These are phyloP conservation scores for Philereme vetulata DNA, from an alignment of 2,888 invertebrate genomes.

Conservation along the genomic window DNA sequence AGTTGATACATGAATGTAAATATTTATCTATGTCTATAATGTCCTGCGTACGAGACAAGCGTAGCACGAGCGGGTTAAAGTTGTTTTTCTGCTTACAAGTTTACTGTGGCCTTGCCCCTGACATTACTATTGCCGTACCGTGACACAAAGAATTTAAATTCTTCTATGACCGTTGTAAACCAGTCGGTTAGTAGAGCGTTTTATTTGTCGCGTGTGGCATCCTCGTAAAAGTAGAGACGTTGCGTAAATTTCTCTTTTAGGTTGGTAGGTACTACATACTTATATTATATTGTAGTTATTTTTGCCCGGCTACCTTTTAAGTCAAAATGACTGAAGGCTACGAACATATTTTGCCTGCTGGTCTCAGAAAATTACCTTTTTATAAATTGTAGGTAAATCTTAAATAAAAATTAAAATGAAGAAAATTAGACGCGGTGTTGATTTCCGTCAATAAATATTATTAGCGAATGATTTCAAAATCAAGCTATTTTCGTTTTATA, in stretches of 20 bases:
- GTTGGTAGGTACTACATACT: no score
- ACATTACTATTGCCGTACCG: slow-evolving; percentile 23
- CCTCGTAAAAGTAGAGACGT: slow-evolving; percentile 34
- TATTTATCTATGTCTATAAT: no score
- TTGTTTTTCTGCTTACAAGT: slow-evolving; percentile 8
- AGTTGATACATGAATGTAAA: no score
- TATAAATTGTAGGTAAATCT: no score
- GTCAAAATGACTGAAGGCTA: no score
- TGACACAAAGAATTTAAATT: slow-evolving; percentile 42
- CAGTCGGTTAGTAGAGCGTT: slow-evolving; percentile 36
- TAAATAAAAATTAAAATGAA: no score
- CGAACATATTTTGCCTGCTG: no score
- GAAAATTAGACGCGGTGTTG: no score
- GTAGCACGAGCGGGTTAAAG: background rate
- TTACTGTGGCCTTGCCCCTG: slow-evolving; percentile 20
- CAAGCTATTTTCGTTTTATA: slow-evolving; percentile 28
- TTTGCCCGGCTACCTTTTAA: no score
- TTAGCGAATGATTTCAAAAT: slow-evolving; percentile 21
- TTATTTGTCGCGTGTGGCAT: slow-evolving; percentile 49
- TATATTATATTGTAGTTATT: no score
- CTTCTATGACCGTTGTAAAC: slow-evolving; percentile 40
- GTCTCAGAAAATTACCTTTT: no score
- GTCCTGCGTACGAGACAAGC: background rate
- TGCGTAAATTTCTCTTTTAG: slow-evolving; percentile 1
- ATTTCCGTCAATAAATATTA: no score